A percentile compares a stretch with the other conserved stretches of the same genome.
Conservation (phyloP, 92 coral and sea anemone species). For the Zoanthus solanderi region DNA sequence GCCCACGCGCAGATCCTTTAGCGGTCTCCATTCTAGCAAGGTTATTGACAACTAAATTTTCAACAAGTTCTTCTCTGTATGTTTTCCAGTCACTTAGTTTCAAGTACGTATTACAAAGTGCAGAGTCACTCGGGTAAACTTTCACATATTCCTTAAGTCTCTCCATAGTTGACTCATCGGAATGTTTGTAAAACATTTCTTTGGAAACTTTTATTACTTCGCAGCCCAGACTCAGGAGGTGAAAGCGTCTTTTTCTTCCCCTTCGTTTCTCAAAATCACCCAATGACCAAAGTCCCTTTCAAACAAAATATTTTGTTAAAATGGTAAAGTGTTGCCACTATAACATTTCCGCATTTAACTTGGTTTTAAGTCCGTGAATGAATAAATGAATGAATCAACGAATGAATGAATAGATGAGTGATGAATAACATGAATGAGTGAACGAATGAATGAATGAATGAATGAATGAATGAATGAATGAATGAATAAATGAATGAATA, state of each 20-base stretch:
- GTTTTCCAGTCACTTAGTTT: conserved; percentile 91
- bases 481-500: too few species aligned
- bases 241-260: conserved; percentile 67
- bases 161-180: conserved; percentile 72
- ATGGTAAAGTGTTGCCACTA: background rate
- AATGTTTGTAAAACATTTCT: conserved; percentile 70
- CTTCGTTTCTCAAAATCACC: conserved; percentile 53
- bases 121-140: conserved; percentile 79
- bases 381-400: background rate
- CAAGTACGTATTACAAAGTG: conserved; percentile 76
- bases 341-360: too few species aligned
- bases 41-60: conserved; percentile 72
- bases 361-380: background rate
- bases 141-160: conserved; percentile 63
- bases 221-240: conserved; percentile 89
- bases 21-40: conserved; percentile 66
- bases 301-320: background rate
- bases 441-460: too few species aligned
- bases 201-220: conserved; percentile 85
- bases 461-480: too few species aligned
- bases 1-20: conserved; percentile 76
- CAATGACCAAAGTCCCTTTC: conserved; percentile 67
- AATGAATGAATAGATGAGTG: too few species aligned
- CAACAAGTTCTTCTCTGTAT: conserved; percentile 90
- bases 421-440: too few species aligned